These are phyloP conservation scores for Heliconius melpomene DNA, from an alignment of 1,140 invertebrate species.

Conservation along the genomic window DNA sequence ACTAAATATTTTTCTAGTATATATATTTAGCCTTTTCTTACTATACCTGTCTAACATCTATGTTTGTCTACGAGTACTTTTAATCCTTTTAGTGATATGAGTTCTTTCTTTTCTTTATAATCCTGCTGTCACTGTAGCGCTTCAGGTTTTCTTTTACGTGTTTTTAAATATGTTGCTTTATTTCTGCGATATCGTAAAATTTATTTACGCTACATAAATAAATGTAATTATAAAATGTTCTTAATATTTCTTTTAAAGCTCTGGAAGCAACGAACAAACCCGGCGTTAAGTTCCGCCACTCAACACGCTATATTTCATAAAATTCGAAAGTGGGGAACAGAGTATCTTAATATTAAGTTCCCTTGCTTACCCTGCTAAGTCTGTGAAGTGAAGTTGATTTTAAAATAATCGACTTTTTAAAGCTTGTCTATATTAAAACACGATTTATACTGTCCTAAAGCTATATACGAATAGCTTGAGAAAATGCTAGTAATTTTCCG, in stretches of 20 bases:
- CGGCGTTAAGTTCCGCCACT: no score
- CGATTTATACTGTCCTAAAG: not conserved
- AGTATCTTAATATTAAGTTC: no score
- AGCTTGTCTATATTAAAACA: not conserved
- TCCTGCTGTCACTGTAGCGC: not conserved
- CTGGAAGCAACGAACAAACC: no score
- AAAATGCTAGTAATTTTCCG: slow-evolving; percentile 26
- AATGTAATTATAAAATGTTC: no score
- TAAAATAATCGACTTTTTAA: not conserved
- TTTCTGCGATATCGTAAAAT: not conserved
- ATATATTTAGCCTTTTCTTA: not conserved
- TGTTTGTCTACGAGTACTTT: not conserved
- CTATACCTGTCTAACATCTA: no score
- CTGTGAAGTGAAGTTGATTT: not conserved
- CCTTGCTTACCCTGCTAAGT: no score
- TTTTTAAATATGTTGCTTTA: not conserved
- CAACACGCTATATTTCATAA: no score
- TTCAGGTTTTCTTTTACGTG: not conserved
- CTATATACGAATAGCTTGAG: slow-evolving; percentile 7
- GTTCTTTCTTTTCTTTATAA: not conserved
- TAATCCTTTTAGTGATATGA: not conserved
- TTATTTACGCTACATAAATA: not conserved
- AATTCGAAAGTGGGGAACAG: no score
- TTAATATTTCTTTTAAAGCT: no score
- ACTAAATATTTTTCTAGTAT: not conserved